phyloP scores from a whole-genome alignment of 2,797 vertebrate genomes.

The Crypturellus tataupa region DNA sequence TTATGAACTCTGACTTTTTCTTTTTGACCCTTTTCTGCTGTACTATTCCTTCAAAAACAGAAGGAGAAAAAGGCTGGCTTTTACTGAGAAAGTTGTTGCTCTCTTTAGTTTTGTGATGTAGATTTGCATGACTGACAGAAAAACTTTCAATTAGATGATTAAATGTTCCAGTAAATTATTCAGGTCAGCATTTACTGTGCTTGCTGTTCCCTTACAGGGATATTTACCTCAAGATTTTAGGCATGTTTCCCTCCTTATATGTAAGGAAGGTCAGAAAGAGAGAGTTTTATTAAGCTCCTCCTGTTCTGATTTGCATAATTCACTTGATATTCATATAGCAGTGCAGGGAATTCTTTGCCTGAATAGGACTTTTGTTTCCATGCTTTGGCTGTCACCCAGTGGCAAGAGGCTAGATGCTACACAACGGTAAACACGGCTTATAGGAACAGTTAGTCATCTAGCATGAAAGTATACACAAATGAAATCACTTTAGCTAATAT shows the following conservation, averaged over 20 bases:
- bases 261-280: constrained; percentile 40
- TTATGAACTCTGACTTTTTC: not conserved
- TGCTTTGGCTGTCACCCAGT: constrained; percentile 79
- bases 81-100: not conserved
- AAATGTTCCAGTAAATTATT: constrained; percentile 34
- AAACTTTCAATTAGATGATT: constrained; percentile 4
- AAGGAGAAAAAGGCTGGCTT: not conserved
- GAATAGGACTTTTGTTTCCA: constrained; percentile 75
- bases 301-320: constrained; percentile 73
- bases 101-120: constrained; percentile 33
- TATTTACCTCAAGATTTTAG: constrained; percentile 28
- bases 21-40: not conserved
- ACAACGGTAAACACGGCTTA: constrained; percentile 66
- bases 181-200: not conserved
- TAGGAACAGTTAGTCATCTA: constrained; percentile 50
- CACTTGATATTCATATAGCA: constrained; percentile 73
- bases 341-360: constrained; percentile 64
- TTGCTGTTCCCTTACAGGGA: constrained; percentile 2
- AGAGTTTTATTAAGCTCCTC: constrained; percentile 62
- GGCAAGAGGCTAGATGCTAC: constrained; percentile 77
- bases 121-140: not conserved
- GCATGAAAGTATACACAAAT: constrained; percentile 28
- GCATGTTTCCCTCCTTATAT: constrained; percentile 45
- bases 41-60: not conserved
- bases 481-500: not conserved